Conservation (phyloP, 2,888 invertebrate genomes). For the Idaea straminata region DNA sequence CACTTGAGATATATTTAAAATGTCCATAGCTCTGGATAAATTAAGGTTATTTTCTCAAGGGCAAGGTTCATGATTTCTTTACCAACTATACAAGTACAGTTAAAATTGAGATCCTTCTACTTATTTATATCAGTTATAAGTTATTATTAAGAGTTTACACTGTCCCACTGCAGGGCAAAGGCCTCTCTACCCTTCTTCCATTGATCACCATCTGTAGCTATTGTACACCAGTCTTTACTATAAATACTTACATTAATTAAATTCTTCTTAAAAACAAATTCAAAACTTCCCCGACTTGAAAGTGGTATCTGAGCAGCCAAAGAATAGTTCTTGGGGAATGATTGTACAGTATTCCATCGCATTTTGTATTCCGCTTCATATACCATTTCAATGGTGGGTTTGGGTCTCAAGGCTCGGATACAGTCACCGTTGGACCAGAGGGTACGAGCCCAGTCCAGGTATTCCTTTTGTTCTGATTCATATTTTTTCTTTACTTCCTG, state of each 20-base stretch:
- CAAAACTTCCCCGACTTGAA: conserved; percentile 31
- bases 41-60: too few species aligned
- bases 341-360: conserved; percentile 38
- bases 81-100: too few species aligned
- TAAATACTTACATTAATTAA: conserved; percentile 51
- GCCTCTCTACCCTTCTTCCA: too few species aligned
- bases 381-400: conserved; percentile 49
- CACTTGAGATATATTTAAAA: too few species aligned
- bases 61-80: too few species aligned
- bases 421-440: conserved; percentile 55
- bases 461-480: conserved; percentile 59
- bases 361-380: conserved; percentile 61
- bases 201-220: too few species aligned
- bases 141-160: too few species aligned
- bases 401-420: conserved; percentile 55
- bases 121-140: too few species aligned
- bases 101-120: too few species aligned
- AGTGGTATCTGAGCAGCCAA: conserved; percentile 62
- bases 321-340: conserved; percentile 48
- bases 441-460: conserved; percentile 57
- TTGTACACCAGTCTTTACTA: too few species aligned
- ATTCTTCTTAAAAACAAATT: conserved; percentile 40
- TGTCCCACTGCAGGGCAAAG: too few species aligned
- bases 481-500: conserved; percentile 54
- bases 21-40: too few species aligned